These are phyloP conservation scores for Genyomyrus donnyi DNA, from an alignment of 2,113 vertebrate species.

Conservation along the genomic window DNA sequence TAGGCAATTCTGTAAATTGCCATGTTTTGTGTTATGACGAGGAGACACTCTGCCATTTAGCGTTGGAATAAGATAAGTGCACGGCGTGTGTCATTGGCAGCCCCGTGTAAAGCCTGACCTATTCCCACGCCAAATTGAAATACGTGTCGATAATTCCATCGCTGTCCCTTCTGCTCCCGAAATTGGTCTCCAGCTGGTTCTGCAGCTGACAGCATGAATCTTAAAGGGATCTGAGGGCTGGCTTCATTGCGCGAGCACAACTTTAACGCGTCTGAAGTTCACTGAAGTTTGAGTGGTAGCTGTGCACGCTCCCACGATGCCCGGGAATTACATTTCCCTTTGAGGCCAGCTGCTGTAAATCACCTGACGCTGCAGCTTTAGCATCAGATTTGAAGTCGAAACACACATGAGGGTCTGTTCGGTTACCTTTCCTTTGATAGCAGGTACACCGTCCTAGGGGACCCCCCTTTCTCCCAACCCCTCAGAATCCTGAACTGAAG, in stretches of 20 bases:
- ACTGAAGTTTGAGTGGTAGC: conserved; percentile 23
- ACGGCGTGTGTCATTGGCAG: neutral
- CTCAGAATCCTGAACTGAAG: conserved; percentile 16
- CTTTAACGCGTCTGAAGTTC: conserved; percentile 34
- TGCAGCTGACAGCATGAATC: conserved; percentile 32
- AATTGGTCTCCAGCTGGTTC: conserved; percentile 20
- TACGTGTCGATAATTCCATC: neutral
- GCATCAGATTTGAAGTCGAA: conserved; percentile 30
- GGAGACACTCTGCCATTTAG: conserved; percentile 33
- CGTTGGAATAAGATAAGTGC: conserved; percentile 13
- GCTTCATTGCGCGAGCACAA: conserved; percentile 24
- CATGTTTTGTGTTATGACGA: conserved; percentile 25
- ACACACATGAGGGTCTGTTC: conserved; percentile 5
- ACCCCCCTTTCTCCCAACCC: neutral
- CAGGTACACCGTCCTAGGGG: conserved; percentile 17
- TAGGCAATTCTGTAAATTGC: conserved; percentile 33
- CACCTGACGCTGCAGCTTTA: conserved; percentile 33
- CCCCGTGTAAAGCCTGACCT: neutral
- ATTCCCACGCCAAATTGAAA: conserved; percentile 11
- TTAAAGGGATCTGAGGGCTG: conserved; percentile 27
- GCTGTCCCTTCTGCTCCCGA: neutral
- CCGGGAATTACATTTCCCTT: conserved; percentile 30
- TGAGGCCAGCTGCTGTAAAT: conserved; percentile 31
- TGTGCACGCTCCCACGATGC: conserved; percentile 19
- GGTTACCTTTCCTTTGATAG: conserved; percentile 23